phyloP scores from a whole-genome alignment of 2,113 vertebrate genomes.

The Mirza zaza region DNA sequence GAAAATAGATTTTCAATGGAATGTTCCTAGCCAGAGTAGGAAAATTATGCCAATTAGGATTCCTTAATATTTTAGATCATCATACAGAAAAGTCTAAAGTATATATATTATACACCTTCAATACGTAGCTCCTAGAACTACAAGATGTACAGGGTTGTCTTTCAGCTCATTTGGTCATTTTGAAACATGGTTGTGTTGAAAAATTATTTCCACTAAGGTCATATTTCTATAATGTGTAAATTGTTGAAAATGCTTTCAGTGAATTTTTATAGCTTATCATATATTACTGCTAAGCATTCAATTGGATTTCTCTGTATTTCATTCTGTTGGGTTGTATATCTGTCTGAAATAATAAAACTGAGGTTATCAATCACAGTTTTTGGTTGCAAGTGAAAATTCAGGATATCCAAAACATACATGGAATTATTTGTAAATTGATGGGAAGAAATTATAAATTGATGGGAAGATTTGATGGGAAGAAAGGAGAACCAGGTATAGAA shows the following conservation, averaged over 20 bases:
- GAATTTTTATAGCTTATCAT: background rate
- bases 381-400: background rate
- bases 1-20: background rate
- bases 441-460: background rate
- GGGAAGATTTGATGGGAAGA: background rate
- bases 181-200: background rate
- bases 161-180: background rate
- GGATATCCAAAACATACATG: background rate
- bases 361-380: background rate
- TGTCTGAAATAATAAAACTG: background rate
- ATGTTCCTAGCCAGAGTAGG: background rate
- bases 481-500: background rate
- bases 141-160: background rate
- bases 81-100: background rate
- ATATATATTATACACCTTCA: background rate
- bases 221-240: background rate
- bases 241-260: background rate
- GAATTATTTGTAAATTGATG: background rate
- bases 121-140: background rate
- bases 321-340: background rate
- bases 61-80: background rate
- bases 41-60: background rate
- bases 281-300: background rate
- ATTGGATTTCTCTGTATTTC: background rate
- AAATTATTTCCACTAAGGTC: background rate